Evolutionary conservation across 1,140 invertebrate species (phyloP).

Genomic region (Aphis gossypii): DNA sequence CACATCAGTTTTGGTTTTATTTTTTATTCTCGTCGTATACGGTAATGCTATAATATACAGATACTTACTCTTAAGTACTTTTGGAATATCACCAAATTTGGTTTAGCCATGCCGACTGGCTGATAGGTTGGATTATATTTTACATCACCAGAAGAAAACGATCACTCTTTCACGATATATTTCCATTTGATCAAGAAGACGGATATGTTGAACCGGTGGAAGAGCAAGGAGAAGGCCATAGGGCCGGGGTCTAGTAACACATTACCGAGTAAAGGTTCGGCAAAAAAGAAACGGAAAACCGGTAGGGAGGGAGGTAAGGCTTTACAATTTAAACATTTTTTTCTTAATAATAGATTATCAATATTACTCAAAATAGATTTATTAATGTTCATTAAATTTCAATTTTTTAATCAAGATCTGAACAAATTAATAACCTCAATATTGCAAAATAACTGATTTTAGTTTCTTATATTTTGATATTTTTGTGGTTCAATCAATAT

Average conservation of each 20-base stretch:
- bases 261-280: constrained; percentile 54
- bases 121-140: neutral
- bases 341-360: neutral
- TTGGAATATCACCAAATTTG: neutral
- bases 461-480: neutral
- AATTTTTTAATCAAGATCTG: neutral
- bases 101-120: constrained; percentile 6
- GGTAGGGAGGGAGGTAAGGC: constrained; percentile 60
- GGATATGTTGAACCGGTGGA: constrained; percentile 62
- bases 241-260: constrained; percentile 58
- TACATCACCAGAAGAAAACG: neutral
- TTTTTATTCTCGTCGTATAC: neutral
- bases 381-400: neutral
- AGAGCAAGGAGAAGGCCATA: constrained; percentile 61
- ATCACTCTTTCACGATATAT: constrained; percentile 49
- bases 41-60: neutral
- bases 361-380: neutral
- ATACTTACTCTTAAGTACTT: neutral
- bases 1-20: neutral
- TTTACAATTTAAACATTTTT: neutral
- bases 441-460: neutral
- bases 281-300: constrained; percentile 63
- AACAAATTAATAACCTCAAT: neutral
- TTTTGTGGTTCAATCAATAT: neutral
- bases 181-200: constrained; percentile 56